phyloP scores from a whole-genome alignment of 2,888 invertebrate species.

The Patella pellucida region DNA sequence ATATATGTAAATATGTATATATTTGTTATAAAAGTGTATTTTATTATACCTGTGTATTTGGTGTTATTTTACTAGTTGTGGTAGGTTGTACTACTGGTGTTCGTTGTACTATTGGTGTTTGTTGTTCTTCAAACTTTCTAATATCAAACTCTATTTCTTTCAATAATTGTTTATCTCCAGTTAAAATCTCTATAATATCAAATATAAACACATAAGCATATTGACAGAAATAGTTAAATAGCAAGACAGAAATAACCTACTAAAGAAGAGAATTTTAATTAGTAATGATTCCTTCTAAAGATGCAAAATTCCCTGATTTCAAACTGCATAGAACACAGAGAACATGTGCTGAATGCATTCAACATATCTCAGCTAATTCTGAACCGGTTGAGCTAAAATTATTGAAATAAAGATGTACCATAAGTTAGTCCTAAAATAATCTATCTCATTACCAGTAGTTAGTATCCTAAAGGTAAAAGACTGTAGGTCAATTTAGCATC shows the following conservation, averaged over 20 bases:
- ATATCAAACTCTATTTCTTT: conserved; percentile 73
- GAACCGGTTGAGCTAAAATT: no score
- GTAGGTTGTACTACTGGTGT: conserved; percentile 27
- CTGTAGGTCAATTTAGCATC: no score
- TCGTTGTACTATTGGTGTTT: conserved; percentile 52
- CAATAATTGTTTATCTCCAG: conserved; percentile 71
- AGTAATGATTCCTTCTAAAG: no score
- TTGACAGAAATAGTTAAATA: no score
- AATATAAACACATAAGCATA: background rate
- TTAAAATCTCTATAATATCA: conserved; percentile 67
- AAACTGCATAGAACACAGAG: no score
- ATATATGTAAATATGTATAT: background rate
- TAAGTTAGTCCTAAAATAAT: no score
- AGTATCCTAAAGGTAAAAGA: background rate
- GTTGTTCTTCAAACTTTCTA: conserved; percentile 67
- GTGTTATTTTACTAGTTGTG: conserved; percentile 9
- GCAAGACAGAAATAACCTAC: no score
- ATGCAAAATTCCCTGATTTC: no score
- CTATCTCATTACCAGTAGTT: background rate
- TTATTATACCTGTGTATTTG: background rate
- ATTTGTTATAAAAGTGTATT: background rate
- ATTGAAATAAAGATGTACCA: no score
- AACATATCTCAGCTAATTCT: no score
- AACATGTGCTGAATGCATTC: no score
- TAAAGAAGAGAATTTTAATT: no score